These are phyloP conservation scores for Doryteuthis pealeii DNA, from an alignment of 1,140 invertebrate species.

Conservation along the genomic window DNA sequence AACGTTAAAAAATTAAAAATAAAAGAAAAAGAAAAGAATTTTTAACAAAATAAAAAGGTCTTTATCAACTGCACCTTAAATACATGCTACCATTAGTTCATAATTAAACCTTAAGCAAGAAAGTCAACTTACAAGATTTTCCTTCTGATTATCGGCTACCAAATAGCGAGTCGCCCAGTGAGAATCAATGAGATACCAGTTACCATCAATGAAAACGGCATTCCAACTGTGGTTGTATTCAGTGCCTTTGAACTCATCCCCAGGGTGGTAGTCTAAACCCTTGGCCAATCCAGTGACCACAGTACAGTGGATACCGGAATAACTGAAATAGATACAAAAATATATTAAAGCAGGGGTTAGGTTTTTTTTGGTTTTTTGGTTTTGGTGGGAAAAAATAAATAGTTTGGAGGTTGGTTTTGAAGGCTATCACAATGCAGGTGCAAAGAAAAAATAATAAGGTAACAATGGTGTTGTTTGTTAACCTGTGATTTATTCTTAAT, in stretches of 20 bases:
- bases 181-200: slow-evolving; percentile 60
- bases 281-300: slow-evolving; percentile 99
- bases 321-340: slow-evolving; percentile 67
- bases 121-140: slow-evolving; percentile 49
- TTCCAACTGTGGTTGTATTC: slow-evolving; percentile 62
- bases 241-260: slow-evolving; percentile 61
- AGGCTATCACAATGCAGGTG: too few species aligned
- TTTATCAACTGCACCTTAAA: too few species aligned
- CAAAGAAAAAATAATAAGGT: too few species aligned
- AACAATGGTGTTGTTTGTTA: too few species aligned
- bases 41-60: too few species aligned
- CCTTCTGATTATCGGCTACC: slow-evolving; percentile 55
- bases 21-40: too few species aligned
- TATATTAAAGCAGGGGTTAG: too few species aligned
- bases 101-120: too few species aligned
- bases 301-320: slow-evolving; percentile 95
- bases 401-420: too few species aligned
- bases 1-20: too few species aligned
- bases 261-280: slow-evolving; percentile 95
- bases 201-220: slow-evolving; percentile 55
- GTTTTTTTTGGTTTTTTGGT: not conserved
- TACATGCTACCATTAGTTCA: too few species aligned
- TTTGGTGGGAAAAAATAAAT: not conserved
- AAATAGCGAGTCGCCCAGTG: slow-evolving; percentile 61
- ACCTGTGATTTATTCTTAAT: too few species aligned